Conservation (phyloP, 1,140 invertebrate genomes). For the Bradynema listronoti region DNA sequence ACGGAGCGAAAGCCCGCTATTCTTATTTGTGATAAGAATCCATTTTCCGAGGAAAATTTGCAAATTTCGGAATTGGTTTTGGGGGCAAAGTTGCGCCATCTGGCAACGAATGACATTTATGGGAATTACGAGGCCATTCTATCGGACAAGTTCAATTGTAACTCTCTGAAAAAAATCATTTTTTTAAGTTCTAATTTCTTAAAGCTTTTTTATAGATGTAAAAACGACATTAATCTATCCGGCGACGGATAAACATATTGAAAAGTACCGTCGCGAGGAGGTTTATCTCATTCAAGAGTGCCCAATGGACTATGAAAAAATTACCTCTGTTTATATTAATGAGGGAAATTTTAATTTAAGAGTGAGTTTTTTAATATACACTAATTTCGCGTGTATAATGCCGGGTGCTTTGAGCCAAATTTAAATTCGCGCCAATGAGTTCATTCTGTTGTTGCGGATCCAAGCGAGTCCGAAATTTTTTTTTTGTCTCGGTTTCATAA, state of each 20-base stretch:
- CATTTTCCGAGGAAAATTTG: constrained; percentile 23
- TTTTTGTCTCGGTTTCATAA: too few relatives aligned
- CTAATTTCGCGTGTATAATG: too few relatives aligned
- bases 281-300: constrained; percentile 75
- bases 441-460: too few relatives aligned
- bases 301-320: constrained; percentile 70
- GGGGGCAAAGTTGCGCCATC: constrained; percentile 12
- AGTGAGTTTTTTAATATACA: constrained; percentile 18
- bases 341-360: constrained; percentile 60
- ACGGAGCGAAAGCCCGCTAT: constrained; percentile 30
- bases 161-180: not conserved
- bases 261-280: constrained; percentile 72
- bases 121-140: constrained; percentile 72
- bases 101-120: constrained; percentile 68
- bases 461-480: too few relatives aligned
- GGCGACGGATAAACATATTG: constrained; percentile 80
- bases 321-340: constrained; percentile 71
- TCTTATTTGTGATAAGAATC: constrained; percentile 32
- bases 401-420: too few relatives aligned
- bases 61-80: constrained; percentile 21
- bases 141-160: constrained; percentile 65
- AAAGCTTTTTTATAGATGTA: constrained; percentile 61
- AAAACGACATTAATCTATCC: constrained; percentile 82
- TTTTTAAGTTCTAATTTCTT: not conserved
- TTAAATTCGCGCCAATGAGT: too few relatives aligned